Evolutionary conservation across 2,113 vertebrate species (phyloP).

Genomic region (human): DNA sequence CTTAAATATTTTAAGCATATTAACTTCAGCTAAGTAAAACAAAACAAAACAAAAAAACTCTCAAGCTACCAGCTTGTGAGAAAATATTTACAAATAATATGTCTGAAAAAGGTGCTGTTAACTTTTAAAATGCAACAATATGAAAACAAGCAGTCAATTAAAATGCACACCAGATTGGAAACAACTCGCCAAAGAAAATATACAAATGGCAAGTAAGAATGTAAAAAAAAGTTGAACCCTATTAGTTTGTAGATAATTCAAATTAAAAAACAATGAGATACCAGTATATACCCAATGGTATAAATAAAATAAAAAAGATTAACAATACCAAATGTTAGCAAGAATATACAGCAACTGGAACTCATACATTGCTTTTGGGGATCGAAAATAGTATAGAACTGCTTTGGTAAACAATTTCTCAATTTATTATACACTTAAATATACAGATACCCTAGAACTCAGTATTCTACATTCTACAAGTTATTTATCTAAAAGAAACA

Average conservation of each 20-base stretch:
- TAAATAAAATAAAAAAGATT: neutral
- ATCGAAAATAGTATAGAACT: neutral
- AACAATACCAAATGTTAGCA: neutral
- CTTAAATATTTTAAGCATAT: neutral
- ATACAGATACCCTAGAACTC: neutral
- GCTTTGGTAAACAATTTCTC: neutral
- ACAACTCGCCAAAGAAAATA: neutral
- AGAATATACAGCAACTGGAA: neutral
- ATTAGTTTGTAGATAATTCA: neutral
- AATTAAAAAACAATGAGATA: neutral
- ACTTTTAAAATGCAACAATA: neutral
- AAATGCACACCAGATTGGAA: neutral
- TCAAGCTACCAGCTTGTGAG: neutral
- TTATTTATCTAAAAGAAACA: neutral
- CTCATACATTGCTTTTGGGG: neutral
- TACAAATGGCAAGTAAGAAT: neutral
- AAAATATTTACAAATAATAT: neutral
- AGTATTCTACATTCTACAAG: neutral
- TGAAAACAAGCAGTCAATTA: neutral
- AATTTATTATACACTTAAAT: neutral
- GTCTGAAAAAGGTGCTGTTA: neutral
- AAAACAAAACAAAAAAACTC: neutral
- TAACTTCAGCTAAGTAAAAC: neutral
- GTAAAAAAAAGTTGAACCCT: neutral
- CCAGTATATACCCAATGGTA: neutral